phyloP scores from a whole-genome alignment of 2,888 invertebrate species.

The Amphiduros pacificus region DNA sequence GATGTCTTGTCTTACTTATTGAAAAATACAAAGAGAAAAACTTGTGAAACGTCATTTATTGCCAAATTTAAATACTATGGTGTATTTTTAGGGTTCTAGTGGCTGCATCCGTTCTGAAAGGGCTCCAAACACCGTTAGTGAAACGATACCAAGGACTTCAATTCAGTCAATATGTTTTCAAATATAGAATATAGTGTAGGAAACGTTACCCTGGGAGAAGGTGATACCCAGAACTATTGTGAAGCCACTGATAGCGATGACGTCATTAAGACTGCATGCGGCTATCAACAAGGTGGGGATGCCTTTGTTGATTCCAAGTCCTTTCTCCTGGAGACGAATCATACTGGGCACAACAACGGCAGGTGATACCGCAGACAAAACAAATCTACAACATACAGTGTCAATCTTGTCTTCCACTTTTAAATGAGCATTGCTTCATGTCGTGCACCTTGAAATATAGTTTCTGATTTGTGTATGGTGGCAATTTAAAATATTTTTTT shows the following conservation, averaged over 20 bases:
- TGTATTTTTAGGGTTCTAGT: no score
- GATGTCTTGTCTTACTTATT: no score
- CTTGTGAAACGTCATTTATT: no score
- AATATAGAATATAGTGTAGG: no score
- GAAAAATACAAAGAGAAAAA: no score
- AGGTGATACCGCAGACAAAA: slow-evolving; percentile 84
- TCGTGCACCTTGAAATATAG: neutral
- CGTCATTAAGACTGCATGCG: slow-evolving; percentile 91
- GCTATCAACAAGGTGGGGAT: slow-evolving; percentile 94
- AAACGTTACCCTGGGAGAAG: no score
- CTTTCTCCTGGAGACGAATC: slow-evolving; percentile 79
- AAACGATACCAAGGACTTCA: no score
- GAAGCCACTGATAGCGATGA: slow-evolving; percentile 88
- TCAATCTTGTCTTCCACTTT: neutral
- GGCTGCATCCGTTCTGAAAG: no score
- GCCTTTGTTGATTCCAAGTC: slow-evolving; percentile 90
- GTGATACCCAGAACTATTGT: slow-evolving; percentile 73
- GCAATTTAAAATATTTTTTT: neutral
- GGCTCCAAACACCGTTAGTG: no score
- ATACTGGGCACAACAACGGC: slow-evolving; percentile 94
- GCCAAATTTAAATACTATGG: no score
- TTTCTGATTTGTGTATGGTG: neutral
- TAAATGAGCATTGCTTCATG: neutral
- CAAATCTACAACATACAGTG: slow-evolving; percentile 41
- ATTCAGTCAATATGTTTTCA: no score